Evolutionary conservation across 2,797 vertebrate genomes (phyloP), one percentile per base, ranked within the genome.

Genomic region (Trachops cirrhosus): DNA sequence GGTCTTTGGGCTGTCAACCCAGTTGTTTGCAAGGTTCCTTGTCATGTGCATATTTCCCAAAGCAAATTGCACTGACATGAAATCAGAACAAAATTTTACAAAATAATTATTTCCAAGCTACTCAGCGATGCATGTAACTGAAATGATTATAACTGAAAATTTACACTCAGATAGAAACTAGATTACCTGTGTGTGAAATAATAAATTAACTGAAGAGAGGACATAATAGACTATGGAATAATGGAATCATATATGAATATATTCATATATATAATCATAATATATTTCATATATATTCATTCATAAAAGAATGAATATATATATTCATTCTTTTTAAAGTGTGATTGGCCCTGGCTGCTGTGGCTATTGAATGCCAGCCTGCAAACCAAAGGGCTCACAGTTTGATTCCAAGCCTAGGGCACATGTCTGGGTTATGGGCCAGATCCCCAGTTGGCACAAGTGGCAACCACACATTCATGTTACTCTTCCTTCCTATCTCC

Each of bases 71-170:
- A 77, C 14, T 82, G 32, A 5, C 39, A 50, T 91, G 46, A 95
- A 67, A 71, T 93, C 37, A 93, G 34, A 82, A 94, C 32, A 84
- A 75, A 67, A 78, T 41, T 78, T 73, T 90, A 77, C 74, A 18
- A 68, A 59, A 92, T 44, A 59, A 46, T 93, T 79, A 87, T 87
- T 93, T 89, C 26, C 11, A 73, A 9, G 12, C 32, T 93, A 68
- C 71, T 87, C 39, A 92, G 41, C 78, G 32, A 37, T 88, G 6
- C 19, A 84, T 79, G 24, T 48, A 93, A 91, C 74, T 32, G 62
- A 86, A 70, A 52, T 77, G 16, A 89, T 92, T 85, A 75, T 89
- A 84, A 75, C 46, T 82, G 54, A 91, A 86, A 74, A 14, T 86
- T 93, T 39, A 84, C 19, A 48, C 14, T 79, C n/a, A 86, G 6